Percentiles rank a stretch among this genome's conserved stretches.
Conservation (phyloP, 2,888 invertebrate genomes). For the Taenaris catops region DNA sequence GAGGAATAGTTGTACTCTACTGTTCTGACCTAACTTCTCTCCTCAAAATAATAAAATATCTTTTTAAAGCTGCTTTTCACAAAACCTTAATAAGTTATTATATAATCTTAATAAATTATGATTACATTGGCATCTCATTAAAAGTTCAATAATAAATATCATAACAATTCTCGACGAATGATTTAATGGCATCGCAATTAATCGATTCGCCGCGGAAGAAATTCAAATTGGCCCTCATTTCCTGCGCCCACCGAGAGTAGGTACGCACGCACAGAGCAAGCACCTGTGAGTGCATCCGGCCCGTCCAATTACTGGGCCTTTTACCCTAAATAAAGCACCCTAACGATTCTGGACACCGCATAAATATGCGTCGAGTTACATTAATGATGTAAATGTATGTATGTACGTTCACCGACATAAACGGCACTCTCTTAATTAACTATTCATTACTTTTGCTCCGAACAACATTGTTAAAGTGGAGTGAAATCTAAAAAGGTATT, state of each 20-base stretch:
- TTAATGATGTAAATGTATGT: conserved; percentile 37
- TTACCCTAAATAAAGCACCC: conserved; percentile 59
- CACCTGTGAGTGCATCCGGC: conserved; percentile 68
- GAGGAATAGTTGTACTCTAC: too few species aligned
- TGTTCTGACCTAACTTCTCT: too few species aligned
- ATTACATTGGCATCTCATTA: conserved; percentile 14
- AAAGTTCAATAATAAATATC: conserved; percentile 14
- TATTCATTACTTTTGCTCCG: conserved; percentile 9
- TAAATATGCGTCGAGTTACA: conserved; percentile 41
- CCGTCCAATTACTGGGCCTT: conserved; percentile 60
- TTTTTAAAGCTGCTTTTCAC: too few species aligned
- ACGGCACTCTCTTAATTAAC: conserved; percentile 11
- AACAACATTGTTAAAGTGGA: conserved; percentile 5
- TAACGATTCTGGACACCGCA: conserved; percentile 53
- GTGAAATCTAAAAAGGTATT: conserved; percentile 4
- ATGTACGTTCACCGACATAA: conserved; percentile 3
- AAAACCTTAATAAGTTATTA: too few species aligned
- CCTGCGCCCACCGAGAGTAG: conserved; percentile 53
- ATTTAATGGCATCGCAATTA: conserved; percentile 43
- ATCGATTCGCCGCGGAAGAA: conserved; percentile 61
- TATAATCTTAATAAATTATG: conserved; percentile 2
- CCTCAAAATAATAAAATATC: too few species aligned
- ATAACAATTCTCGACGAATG: conserved; percentile 21
- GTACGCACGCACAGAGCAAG: conserved; percentile 44
- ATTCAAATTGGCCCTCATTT: conserved; percentile 70